Evolutionary conservation across 2,888 invertebrate genomes (phyloP).

Genomic region (Spisula solida): DNA sequence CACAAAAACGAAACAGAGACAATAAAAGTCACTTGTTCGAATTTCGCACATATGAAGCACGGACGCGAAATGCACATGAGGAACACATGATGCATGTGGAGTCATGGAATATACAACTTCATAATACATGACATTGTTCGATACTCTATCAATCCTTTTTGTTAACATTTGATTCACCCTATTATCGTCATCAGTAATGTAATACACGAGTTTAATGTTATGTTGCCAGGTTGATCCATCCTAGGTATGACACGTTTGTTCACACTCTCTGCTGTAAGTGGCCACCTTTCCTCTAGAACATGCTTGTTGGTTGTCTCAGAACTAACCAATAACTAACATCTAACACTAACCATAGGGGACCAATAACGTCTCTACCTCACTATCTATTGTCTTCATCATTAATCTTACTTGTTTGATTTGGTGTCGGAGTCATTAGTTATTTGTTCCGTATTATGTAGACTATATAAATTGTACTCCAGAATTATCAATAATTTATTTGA

Average conservation of each 20-base stretch:
- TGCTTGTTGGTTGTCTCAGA: neutral
- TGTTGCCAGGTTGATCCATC: slow-evolving; percentile 32
- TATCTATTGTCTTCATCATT: neutral
- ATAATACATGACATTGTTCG: too few species aligned
- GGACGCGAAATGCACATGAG: too few species aligned
- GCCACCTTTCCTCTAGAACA: slow-evolving; percentile 29
- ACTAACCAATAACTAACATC: neutral
- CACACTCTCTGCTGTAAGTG: slow-evolving; percentile 34
- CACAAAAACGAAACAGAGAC: too few species aligned
- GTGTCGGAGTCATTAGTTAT: neutral
- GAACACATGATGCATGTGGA: too few species aligned
- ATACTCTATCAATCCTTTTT: too few species aligned
- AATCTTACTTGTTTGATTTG: slow-evolving; percentile 6
- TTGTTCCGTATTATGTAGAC: neutral
- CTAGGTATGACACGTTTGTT: slow-evolving; percentile 36
- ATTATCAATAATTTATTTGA: neutral
- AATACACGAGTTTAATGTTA: neutral
- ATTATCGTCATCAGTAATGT: neutral
- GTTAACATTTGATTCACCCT: too few species aligned
- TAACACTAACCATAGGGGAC: neutral
- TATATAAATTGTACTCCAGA: neutral
- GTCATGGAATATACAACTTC: too few species aligned
- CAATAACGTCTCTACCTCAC: too few species aligned
- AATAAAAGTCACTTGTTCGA: too few species aligned
- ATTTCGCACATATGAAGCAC: too few species aligned